A percentile compares a stretch with the other conserved stretches of the same genome.
Evolutionary conservation across 2,797 vertebrate species (phyloP).

Genomic region (Bothrops alternatus): DNA sequence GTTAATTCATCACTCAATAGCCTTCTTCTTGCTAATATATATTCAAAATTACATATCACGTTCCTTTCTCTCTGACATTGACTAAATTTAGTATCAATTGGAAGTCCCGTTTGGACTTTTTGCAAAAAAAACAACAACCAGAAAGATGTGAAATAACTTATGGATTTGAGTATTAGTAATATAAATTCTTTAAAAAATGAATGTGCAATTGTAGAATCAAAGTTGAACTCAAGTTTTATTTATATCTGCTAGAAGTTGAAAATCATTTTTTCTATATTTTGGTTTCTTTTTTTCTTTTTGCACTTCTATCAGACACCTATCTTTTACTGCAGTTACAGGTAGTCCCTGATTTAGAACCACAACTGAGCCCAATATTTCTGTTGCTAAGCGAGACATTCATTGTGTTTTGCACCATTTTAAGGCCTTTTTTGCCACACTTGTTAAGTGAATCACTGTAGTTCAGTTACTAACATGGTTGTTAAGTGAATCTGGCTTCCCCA

Average conservation of each 20-base stretch:
- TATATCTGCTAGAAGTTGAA: not conserved
- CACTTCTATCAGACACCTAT: not conserved
- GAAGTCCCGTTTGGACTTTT: no score
- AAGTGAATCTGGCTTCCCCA: not conserved
- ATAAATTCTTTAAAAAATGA: not conserved
- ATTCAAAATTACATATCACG: no score
- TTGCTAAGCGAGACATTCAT: not conserved
- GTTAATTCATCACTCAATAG: no score
- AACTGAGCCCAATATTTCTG: not conserved
- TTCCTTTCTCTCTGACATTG: no score
- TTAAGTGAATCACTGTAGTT: not conserved
- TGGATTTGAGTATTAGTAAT: not conserved
- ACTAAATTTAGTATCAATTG: no score
- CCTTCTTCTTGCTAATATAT: no score
- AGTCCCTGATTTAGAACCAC: not conserved
- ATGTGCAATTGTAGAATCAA: not conserved
- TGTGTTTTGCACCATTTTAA: not conserved
- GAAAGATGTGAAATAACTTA: not conserved
- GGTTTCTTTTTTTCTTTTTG: not conserved
- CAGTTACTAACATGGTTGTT: not conserved
- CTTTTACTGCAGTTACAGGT: not conserved
- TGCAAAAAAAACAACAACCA: no score
- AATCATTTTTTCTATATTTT: not conserved
- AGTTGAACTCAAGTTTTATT: not conserved
- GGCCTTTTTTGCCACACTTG: not conserved